Conservation (phyloP, 2,113 vertebrate genomes). For the Forbesichthys papilliferus region DNA sequence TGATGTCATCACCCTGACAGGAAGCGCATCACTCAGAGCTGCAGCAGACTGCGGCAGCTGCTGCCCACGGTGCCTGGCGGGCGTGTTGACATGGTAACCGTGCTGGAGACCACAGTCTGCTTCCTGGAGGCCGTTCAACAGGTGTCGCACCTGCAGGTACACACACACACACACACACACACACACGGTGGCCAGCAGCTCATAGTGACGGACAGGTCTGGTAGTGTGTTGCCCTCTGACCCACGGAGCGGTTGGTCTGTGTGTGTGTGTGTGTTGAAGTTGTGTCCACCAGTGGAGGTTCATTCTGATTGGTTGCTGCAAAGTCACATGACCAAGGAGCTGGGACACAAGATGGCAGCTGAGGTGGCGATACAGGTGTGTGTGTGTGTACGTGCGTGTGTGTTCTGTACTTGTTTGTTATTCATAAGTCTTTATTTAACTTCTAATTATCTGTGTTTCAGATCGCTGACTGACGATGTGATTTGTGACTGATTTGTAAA, state of each 20-base stretch:
- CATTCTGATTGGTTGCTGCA: slow-evolving; percentile 4
- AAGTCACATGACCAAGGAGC: slow-evolving; percentile 2
- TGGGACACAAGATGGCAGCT: slow-evolving; percentile 1
- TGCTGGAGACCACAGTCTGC: slow-evolving; percentile 63
- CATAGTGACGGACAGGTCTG: too few species aligned
- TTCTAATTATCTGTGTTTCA: background rate
- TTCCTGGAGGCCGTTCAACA: slow-evolving; percentile 46
- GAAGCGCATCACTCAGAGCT: slow-evolving; percentile 61
- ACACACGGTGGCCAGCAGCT: background rate
- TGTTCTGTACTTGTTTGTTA: background rate
- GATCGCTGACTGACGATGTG: background rate
- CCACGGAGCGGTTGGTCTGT: background rate
- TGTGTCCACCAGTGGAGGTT: slow-evolving; percentile 11
- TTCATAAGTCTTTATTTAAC: background rate
- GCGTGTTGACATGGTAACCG: slow-evolving; percentile 62
- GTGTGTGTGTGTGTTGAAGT: background rate
- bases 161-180: background rate
- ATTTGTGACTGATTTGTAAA: too few species aligned
- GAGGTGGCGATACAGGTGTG: slow-evolving; percentile 2
- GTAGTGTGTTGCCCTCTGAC: too few species aligned
- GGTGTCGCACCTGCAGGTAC: slow-evolving; percentile 6
- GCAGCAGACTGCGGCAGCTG: slow-evolving; percentile 55
- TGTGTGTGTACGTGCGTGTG: slow-evolving; percentile 1
- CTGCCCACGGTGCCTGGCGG: slow-evolving; percentile 56
- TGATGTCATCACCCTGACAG: slow-evolving; percentile 28